Evolutionary conservation across 64 coral and sea anemone genomes (phyloP).

Genomic region (Pocillopora damicornis): DNA sequence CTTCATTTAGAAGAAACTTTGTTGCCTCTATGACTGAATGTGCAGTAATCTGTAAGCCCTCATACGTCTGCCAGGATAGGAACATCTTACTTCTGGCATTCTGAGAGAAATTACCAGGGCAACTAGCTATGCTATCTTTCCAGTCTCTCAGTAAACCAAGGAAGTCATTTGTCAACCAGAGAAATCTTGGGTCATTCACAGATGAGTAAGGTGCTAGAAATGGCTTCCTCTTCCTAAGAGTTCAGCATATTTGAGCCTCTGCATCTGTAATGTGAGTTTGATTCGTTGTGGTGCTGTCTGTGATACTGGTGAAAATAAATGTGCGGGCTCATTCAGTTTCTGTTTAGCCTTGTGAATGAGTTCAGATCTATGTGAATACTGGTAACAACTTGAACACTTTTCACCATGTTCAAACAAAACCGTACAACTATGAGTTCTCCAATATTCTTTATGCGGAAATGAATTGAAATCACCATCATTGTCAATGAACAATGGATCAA

Average conservation of each 20-base stretch:
- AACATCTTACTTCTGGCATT: too few relatives aligned
- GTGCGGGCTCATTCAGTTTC: constrained; percentile 30
- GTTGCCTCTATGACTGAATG: too few relatives aligned
- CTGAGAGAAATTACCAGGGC: too few relatives aligned
- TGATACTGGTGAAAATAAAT: constrained; percentile 38
- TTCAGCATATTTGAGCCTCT: constrained; percentile 44
- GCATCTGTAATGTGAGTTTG: constrained; percentile 33
- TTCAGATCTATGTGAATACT: constrained; percentile 10
- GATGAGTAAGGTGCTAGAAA: too few relatives aligned
- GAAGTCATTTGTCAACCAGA: too few relatives aligned
- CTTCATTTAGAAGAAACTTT: too few relatives aligned
- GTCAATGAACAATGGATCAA: constrained; percentile 30
- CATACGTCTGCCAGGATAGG: too few relatives aligned
- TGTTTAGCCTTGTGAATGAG: constrained; percentile 34
- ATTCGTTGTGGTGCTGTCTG: constrained; percentile 36
- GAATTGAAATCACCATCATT: neutral
- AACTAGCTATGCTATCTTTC: too few relatives aligned
- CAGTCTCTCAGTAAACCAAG: too few relatives aligned
- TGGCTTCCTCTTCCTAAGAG: neutral
- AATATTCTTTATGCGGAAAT: constrained; percentile 42
- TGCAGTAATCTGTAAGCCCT: too few relatives aligned
- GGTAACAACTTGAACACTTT: neutral
- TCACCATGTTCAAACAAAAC: neutral
- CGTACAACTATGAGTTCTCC: constrained; percentile 7
- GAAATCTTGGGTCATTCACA: too few relatives aligned